Conservation (phyloP, 1,140 invertebrate genomes). For the Cotesia typhae region DNA sequence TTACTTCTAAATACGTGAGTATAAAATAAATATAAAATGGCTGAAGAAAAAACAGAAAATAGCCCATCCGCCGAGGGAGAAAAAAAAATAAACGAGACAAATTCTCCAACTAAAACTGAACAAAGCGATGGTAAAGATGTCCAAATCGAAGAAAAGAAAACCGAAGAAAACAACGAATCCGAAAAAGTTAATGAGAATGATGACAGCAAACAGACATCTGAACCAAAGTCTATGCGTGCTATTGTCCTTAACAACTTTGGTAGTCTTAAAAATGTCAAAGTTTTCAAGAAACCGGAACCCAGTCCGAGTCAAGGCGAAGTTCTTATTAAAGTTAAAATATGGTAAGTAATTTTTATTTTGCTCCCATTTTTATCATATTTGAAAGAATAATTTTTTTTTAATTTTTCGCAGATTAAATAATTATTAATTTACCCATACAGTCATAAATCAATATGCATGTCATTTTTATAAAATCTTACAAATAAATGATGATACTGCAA, state of each 20-base stretch:
- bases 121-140: conserved; percentile 42
- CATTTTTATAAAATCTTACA: too few species aligned
- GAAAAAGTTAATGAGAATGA: conserved; percentile 65
- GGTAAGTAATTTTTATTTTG: conserved; percentile 70
- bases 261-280: conserved; percentile 84
- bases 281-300: conserved; percentile 81
- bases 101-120: conserved; percentile 43
- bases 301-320: conserved; percentile 79
- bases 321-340: conserved; percentile 83
- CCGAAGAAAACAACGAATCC: conserved; percentile 66
- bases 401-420: conserved; percentile 8
- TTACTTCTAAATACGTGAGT: background rate
- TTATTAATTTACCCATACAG: too few species aligned
- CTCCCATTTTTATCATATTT: too few species aligned
- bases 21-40: conserved; percentile 53
- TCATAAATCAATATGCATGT: too few species aligned
- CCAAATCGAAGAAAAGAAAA: conserved; percentile 61
- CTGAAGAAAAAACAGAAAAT: conserved; percentile 63
- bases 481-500: too few species aligned
- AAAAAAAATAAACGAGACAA: conserved; percentile 53
- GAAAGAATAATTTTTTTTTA: conserved; percentile 24
- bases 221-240: conserved; percentile 82
- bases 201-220: conserved; percentile 69
- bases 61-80: conserved; percentile 52
- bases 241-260: conserved; percentile 85